Evolutionary conservation across 2,113 vertebrate species (phyloP).

Genomic region (Dinomys branickii): DNA sequence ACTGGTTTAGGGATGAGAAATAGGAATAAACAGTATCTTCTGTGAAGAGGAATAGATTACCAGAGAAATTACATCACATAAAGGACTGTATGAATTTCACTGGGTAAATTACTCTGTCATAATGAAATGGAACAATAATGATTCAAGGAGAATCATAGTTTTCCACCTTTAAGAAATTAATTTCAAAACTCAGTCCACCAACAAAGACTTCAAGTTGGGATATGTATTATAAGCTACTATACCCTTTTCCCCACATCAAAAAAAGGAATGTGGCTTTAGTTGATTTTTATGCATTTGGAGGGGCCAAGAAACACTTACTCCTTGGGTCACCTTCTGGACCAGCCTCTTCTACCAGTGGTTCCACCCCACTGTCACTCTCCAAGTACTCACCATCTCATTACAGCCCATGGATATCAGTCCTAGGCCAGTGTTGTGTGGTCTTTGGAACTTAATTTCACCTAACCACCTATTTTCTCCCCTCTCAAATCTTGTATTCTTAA

Average conservation of each 20-base stretch:
- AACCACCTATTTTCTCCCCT: too few relatives aligned
- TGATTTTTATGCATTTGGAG: not conserved
- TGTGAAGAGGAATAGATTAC: not conserved
- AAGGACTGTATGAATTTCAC: not conserved
- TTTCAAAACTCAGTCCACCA: constrained; percentile 22
- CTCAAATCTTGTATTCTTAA: constrained; percentile 37
- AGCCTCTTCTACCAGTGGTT: not conserved
- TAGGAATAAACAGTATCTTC: not conserved
- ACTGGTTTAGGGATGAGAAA: not conserved
- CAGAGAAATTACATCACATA: not conserved
- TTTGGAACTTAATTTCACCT: not conserved
- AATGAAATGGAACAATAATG: not conserved
- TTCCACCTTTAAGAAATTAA: constrained; percentile 40
- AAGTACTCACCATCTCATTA: not conserved
- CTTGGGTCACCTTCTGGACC: not conserved
- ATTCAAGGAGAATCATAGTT: constrained; percentile 6
- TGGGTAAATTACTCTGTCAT: constrained; percentile 23
- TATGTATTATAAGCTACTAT: not conserved
- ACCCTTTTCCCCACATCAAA: not conserved
- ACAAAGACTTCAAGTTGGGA: not conserved
- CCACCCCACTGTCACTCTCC: not conserved
- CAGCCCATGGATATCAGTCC: not conserved
- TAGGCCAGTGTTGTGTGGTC: not conserved
- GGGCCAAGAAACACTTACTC: not conserved
- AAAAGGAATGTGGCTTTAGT: not conserved